Base-by-base conservation (phyloP, 2,797 vertebrate species). In the Nannoperca obscura region DNA sequence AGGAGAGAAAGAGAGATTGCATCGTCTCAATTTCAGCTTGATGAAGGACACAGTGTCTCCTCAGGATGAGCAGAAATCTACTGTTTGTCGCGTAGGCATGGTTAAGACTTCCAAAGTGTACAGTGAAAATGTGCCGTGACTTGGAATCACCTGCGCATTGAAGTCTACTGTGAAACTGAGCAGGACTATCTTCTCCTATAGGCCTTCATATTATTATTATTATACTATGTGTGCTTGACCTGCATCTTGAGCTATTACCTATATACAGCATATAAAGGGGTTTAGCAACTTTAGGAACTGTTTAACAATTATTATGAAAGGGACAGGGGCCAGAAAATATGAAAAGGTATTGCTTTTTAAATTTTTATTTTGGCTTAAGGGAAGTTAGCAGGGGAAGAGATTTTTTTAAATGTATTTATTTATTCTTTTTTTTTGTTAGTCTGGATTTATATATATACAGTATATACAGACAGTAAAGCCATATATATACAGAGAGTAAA, bases 11-110 rank as follows among this genome's bases (percentile, higher is more conserved):
- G 55, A 62, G 70, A 78, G 81, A 82, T 84, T 76, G 78, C 80
- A 83, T 88, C 77, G 76, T 90, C 85, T 87, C 86, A 69, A 72
- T 88, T 89, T 90, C 52, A 36, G 88, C 80, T 77, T 86, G 87
- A 91, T 90, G 86, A 92, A 89, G 88, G 87, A 89, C 88, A 85
- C 76, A 11, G 78, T 69, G 85, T 88, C 79, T 88, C 72, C 53
- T 79, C 72, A 38, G 73, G 81, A 85, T 70, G 57, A 74, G 84
- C 68, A 81, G 65, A 71, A 79, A 86, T 83, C 75, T 79, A 5
- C 36, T 9, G 36, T 36, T 8, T 77, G 82, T 81, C 78, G 77
- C 62, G 55, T 76, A 36, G 53, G 55, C n/a, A 8, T 44, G 62
- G 79, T 71, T 74, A 68, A 66, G 74, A 87, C 76, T 77, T 85